Conservation (phyloP, 2,113 vertebrate genomes). For the Pluvialis apricaria region DNA sequence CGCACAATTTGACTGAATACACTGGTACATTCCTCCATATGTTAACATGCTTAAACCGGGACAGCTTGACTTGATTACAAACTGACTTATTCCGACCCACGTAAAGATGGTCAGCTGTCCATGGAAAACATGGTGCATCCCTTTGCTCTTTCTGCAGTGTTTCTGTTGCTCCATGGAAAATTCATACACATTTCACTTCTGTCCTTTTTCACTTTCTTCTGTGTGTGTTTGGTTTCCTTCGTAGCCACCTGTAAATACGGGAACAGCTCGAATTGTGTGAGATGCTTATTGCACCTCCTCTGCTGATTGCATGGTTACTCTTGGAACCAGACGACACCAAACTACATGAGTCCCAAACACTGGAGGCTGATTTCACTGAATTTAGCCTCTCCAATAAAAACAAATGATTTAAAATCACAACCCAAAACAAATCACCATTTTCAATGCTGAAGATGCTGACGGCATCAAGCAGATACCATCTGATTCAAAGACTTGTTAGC, state of each 20-base stretch:
- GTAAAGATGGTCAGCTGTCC: neutral
- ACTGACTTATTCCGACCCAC: neutral
- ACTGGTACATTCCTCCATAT: neutral
- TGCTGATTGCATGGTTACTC: neutral
- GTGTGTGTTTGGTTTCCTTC: neutral
- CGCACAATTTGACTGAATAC: neutral
- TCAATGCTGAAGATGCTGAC: neutral
- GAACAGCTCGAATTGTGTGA: neutral
- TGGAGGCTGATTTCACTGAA: neutral
- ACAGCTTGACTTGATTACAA: slow-evolving; percentile 23
- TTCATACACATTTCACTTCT: neutral
- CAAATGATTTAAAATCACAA: neutral
- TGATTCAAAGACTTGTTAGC: neutral
- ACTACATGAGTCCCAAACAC: neutral
- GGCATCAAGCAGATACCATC: neutral
- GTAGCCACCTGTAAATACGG: neutral
- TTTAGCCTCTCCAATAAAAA: neutral
- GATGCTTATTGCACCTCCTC: neutral
- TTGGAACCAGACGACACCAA: neutral
- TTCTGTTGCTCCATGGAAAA: neutral
- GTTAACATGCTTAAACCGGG: neutral
- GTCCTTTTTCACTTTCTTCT: neutral
- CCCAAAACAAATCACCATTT: neutral
- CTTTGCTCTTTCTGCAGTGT: neutral
- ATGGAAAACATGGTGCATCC: neutral